phyloP scores from a whole-genome alignment of 2,113 vertebrate genomes.

The Scopus umbretta region DNA sequence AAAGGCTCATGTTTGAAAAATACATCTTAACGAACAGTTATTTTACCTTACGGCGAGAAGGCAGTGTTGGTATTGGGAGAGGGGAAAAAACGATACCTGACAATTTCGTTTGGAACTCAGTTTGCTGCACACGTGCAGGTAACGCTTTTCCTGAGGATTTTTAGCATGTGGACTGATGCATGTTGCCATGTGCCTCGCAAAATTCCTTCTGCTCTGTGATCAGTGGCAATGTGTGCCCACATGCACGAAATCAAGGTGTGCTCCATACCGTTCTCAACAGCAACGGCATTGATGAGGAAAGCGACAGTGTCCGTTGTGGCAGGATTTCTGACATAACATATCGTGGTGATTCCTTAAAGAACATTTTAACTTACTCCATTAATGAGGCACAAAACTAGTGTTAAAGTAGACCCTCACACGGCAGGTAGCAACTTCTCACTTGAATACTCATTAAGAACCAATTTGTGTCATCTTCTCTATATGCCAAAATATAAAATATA shows the following conservation, averaged over 20 bases:
- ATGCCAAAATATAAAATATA: background rate
- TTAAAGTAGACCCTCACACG: background rate
- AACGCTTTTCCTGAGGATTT: background rate
- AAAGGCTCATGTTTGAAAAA: background rate
- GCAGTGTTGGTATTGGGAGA: background rate
- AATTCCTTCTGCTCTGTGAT: background rate
- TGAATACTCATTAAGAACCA: background rate
- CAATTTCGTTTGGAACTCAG: background rate
- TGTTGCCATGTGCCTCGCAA: conserved; percentile 34
- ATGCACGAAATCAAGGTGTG: background rate
- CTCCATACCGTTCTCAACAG: background rate
- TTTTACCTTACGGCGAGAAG: background rate
- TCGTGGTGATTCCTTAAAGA: background rate
- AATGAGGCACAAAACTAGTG: background rate
- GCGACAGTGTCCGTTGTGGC: background rate
- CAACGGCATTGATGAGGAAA: background rate
- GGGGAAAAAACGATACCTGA: background rate
- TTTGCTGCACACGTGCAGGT: background rate
- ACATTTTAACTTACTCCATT: background rate
- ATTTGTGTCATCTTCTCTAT: background rate
- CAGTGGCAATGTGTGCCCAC: background rate
- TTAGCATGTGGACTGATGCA: conserved; percentile 8
- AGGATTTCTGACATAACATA: background rate
- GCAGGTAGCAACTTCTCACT: background rate
- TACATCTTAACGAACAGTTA: background rate